Base-by-base conservation (phyloP, 2,888 invertebrate genomes). In the Cheilosia urbana region DNA sequence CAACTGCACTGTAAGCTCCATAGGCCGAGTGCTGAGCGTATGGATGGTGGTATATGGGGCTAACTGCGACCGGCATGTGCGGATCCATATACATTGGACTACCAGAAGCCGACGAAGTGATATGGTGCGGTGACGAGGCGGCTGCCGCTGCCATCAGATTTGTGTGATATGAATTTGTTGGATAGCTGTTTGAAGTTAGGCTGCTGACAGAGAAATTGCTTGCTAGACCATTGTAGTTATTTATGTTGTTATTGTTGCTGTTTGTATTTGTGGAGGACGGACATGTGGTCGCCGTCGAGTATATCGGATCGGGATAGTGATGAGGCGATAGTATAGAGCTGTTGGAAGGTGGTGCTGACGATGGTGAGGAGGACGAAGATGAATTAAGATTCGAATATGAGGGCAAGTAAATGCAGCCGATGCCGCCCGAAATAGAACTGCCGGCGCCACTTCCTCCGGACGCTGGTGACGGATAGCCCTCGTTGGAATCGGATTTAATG, bases 1-100 rank as follows among this genome's bases (percentile, higher is more conserved):
- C 84, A 30, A 87, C 82, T 24, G 89, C 90, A 42, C 89, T 88
- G 87, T 93, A 92, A 34, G 89, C 87, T 60, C 91, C 87, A 37
- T 89, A 80, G 57, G 68, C 60, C 7, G 87, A 58, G 53, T 78
- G 89, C 34, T 92, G 92, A 72, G 91, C 89, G 87, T 92, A 92
- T 11, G 92, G 91, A 79, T 90, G 90, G 55, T 88, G 88, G 77
- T 93, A 93, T 87, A 94, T 90, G n/a, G 93, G 91, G 87, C 92
- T 92, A 82, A 93, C 93, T 30, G 93, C 93, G 85, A 93, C 91
- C 15, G 90, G 91, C 87, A 91, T 90, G 87, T 92, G 92, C 34
- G 91, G 93, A 76, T 93, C 93, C 90, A 93, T 92, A 87, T 92
- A 93, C 90, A 92, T 90, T 66, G 90, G 93, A 88, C 90, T 87